These are phyloP conservation scores for Drosophila recens DNA, from an alignment of 2,888 invertebrate genomes.

Conservation along the genomic window DNA sequence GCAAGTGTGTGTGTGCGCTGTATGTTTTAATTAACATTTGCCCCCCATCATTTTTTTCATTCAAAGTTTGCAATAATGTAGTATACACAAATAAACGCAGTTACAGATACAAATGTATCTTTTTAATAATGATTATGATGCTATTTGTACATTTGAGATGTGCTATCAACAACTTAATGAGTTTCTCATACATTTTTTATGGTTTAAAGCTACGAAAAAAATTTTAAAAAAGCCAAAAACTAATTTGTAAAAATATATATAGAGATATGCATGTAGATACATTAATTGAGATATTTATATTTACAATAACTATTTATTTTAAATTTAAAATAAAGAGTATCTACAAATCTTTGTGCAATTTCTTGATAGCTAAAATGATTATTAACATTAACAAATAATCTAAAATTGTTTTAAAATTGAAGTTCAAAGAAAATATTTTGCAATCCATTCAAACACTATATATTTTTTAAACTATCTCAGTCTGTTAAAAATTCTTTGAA, in stretches of 20 bases:
- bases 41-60: not conserved
- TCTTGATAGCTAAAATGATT: too few species aligned
- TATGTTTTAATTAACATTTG: conserved; percentile 20
- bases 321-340: too few species aligned
- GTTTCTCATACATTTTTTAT: not conserved
- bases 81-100: not conserved
- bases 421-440: too few species aligned
- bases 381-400: too few species aligned
- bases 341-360: too few species aligned
- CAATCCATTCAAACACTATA: too few species aligned
- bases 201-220: not conserved
- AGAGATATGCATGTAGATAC: too few species aligned
- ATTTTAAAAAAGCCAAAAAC: not conserved
- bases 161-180: not conserved
- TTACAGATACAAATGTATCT: conserved; percentile 2
- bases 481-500: not conserved
- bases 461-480: too few species aligned
- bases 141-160: conserved; percentile 1
- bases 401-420: too few species aligned
- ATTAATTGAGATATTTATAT: not conserved
- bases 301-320: too few species aligned
- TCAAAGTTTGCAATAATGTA: conserved; percentile 27
- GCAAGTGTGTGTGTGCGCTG: not conserved
- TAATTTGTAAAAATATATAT: too few species aligned
- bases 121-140: not conserved